These are phyloP conservation scores for Campoletis raptor DNA, from an alignment of 2,888 invertebrate genomes.

Conservation along the genomic window DNA sequence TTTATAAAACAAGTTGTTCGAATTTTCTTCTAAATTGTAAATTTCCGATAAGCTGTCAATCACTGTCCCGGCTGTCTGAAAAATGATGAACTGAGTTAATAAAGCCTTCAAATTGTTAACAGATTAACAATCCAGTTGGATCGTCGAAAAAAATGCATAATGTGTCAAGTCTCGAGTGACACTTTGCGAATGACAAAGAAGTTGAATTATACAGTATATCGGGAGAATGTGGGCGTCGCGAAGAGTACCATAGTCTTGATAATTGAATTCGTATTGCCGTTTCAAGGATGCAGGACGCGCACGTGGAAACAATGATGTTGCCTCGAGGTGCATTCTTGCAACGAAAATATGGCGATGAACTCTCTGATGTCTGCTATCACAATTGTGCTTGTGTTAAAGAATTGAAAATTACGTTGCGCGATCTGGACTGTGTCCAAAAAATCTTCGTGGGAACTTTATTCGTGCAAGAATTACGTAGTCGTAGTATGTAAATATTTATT, in stretches of 20 bases:
- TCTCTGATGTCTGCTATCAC: conserved; percentile 17
- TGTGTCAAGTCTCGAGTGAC: conserved; percentile 1
- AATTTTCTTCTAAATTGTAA: neutral
- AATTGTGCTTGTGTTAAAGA: neutral
- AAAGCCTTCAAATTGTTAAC: neutral
- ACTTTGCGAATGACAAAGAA: conserved; percentile 21
- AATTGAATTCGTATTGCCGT: conserved; percentile 64
- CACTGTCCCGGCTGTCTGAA: neutral
- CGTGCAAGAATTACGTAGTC: conserved; percentile 36
- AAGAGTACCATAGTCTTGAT: conserved; percentile 51
- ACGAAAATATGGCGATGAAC: conserved; percentile 69
- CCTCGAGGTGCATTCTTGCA: conserved; percentile 45
- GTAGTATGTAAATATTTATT: neutral
- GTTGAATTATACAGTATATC: conserved; percentile 1
- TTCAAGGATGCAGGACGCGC: conserved; percentile 75
- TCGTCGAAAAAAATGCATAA: conserved; percentile 10
- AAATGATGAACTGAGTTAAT: neutral
- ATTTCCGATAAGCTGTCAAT: neutral
- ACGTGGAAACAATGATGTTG: conserved; percentile 55
- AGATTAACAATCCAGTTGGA: neutral
- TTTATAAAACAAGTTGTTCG: neutral
- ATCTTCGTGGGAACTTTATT: conserved; percentile 20
- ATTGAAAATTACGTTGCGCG: conserved; percentile 48
- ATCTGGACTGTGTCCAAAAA: conserved; percentile 69
- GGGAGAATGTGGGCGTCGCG: conserved; percentile 2